These are phyloP conservation scores for Mirza zaza DNA, from an alignment of 2,113 vertebrate genomes.

Conservation along the genomic window DNA sequence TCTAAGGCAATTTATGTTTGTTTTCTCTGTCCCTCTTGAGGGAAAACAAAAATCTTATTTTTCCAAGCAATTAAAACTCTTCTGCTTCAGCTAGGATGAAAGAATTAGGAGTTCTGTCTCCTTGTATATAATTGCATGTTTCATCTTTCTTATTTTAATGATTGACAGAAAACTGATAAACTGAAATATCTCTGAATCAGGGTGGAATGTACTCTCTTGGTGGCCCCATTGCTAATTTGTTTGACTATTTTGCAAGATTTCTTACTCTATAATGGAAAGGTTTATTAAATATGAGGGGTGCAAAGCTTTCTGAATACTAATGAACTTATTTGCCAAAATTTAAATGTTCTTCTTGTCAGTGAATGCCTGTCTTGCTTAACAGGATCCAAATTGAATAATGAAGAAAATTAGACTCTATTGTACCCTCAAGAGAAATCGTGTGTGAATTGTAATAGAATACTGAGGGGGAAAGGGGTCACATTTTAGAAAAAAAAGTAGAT, in stretches of 20 bases:
- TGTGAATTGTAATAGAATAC: slow-evolving; percentile 53
- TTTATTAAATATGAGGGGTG: slow-evolving; percentile 72
- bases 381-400: slow-evolving; percentile 75
- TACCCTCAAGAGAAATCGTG: slow-evolving; percentile 63
- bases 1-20: slow-evolving; percentile 14
- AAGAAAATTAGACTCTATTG: slow-evolving; percentile 74
- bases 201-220: slow-evolving; percentile 44
- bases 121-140: slow-evolving; percentile 58
- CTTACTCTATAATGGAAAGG: slow-evolving; percentile 71
- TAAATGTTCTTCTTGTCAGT: slow-evolving; percentile 68
- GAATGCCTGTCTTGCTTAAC: slow-evolving; percentile 71
- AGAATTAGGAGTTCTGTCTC: slow-evolving; percentile 56
- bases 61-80: slow-evolving; percentile 63
- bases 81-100: slow-evolving; percentile 53
- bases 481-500: slow-evolving; percentile 56
- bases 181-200: slow-evolving; percentile 44
- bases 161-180: slow-evolving; percentile 73
- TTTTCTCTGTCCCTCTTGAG: slow-evolving; percentile 25
- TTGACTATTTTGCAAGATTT: slow-evolving; percentile 67
- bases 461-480: slow-evolving; percentile 47
- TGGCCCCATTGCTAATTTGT: slow-evolving; percentile 62
- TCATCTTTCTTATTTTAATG: slow-evolving; percentile 62
- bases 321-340: slow-evolving; percentile 76
- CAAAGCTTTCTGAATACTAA: slow-evolving; percentile 74
- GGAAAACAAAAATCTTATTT: slow-evolving; percentile 57